Evolutionary conservation across 2,113 vertebrate species (phyloP), one percentile per base, ranked within the genome.

Genomic region (Ranitomeya variabilis): DNA sequence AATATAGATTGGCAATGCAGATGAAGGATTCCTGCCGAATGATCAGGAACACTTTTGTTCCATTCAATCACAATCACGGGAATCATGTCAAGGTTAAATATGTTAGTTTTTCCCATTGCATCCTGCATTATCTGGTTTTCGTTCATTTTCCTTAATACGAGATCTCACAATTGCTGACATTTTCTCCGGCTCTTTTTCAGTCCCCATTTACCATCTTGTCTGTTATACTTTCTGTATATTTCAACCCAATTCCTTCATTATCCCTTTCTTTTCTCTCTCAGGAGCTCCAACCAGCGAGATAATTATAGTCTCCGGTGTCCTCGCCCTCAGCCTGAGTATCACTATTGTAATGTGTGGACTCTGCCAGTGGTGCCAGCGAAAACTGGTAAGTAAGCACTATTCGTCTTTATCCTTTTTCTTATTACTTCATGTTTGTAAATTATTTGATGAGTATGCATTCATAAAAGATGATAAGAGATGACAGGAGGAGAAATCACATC

Each of bases 351-450:
- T 99, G 92, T 99, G 98, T 89, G 97, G 98, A 91, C 96, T 99
- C 95, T 99, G 98, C 93, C 96, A 98, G 93, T 99, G 97, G 98
- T 99, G 98, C 96, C 98, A 99, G 94, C 97, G 97, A 93, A 99
- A 97, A 94, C 94, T 99, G 97, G 98, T 99, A 92, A 98, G 98
- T 94, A 90, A 89, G 19, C 51, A 59, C 13, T 62, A 5, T 66
- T 23, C 16, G 21, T 62, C 60, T 57, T 59, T 26, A 60, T 54
- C 76, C 80, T 26, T 31, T 45, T 76, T 74, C 7, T 2, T 52
- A n/a, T 71, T 18, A 21, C 51, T 18, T 7, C 67, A 8, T 18
- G 57, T 21, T 16, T 59, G 54, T 23, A 73, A 76, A 76, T 74
- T 16, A 7, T 31, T 26, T 73, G 51, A 55, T 69, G 19, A 84